Evolutionary conservation across 2,113 vertebrate genomes (phyloP).

Genomic region (Australoheros scitulus): DNA sequence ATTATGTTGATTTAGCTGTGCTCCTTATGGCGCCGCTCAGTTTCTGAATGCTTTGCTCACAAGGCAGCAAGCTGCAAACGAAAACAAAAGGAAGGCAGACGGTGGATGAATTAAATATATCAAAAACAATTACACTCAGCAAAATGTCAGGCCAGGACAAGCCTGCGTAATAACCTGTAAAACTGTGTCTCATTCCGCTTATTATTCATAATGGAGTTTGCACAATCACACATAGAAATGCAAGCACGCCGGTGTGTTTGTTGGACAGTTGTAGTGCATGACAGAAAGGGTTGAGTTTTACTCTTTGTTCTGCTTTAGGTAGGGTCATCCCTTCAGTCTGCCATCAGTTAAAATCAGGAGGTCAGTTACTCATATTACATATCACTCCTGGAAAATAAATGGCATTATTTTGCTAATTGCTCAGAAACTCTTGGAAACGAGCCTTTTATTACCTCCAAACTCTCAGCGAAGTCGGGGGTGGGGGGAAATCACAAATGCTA

Average conservation of each 20-base stretch:
- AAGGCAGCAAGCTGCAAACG: constrained; percentile 13
- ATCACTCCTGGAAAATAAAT: background rate
- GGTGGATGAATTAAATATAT: constrained; percentile 64
- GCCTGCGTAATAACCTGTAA: constrained; percentile 73
- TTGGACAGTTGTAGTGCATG: background rate
- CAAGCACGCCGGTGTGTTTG: background rate
- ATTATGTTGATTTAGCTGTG: constrained; percentile 49
- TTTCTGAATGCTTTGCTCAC: constrained; percentile 36
- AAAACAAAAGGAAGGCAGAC: constrained; percentile 41
- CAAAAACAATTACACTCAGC: constrained; percentile 66
- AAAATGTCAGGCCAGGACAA: constrained; percentile 56
- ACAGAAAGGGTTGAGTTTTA: constrained; percentile 2
- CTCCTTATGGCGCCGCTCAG: constrained; percentile 17
- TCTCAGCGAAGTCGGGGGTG: background rate
- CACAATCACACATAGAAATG: background rate
- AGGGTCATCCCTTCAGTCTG: background rate
- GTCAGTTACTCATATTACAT: background rate
- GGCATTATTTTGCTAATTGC: background rate
- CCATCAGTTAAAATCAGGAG: background rate
- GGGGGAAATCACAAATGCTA: constrained; percentile 2
- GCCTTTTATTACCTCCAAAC: background rate
- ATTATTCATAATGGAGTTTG: constrained; percentile 45
- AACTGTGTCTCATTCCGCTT: constrained; percentile 57
- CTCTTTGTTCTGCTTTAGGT: background rate
- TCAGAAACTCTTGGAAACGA: background rate